phyloP scores from a whole-genome alignment of 2,888 invertebrate species.

The Ichneumoninae sp. region DNA sequence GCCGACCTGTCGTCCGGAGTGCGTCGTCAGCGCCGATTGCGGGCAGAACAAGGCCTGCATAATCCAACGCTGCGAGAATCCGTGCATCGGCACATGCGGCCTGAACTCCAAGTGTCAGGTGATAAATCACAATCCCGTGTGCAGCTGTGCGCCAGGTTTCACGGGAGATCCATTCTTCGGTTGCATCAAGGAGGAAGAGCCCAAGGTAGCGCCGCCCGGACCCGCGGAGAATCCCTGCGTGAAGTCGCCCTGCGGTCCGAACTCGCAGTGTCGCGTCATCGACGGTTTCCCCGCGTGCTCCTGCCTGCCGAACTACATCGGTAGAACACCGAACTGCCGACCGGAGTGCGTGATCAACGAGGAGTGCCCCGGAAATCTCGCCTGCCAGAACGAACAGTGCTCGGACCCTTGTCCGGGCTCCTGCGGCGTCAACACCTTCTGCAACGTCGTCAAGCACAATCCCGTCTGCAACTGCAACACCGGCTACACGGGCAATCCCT shows the following conservation, averaged over 20 bases:
- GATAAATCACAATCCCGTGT: constrained; percentile 94
- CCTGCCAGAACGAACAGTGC: constrained; percentile 93
- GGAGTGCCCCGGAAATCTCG: constrained; percentile 93
- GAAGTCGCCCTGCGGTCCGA: constrained; percentile 93
- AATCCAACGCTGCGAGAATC: constrained; percentile 92
- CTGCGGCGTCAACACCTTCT: constrained; percentile 92
- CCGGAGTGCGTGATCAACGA: constrained; percentile 94
- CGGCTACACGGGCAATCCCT: constrained; percentile 94
- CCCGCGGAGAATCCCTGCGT: constrained; percentile 90
- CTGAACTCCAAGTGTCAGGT: constrained; percentile 92
- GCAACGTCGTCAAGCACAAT: constrained; percentile 92
- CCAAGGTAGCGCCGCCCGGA: constrained; percentile 71
- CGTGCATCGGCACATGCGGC: constrained; percentile 94
- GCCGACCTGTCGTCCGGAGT: constrained; percentile 92
- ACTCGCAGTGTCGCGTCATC: constrained; percentile 92
- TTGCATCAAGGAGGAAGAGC: constrained; percentile 88
- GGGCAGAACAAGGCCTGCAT: constrained; percentile 92
- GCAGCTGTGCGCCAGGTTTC: constrained; percentile 91
- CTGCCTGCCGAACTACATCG: constrained; percentile 91
- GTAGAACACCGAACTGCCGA: constrained; percentile 93
- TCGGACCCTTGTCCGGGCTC: constrained; percentile 93
- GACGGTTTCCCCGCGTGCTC: constrained; percentile 92
- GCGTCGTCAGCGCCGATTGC: constrained; percentile 93
- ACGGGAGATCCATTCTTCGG: constrained; percentile 93
- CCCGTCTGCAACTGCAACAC: constrained; percentile 93